Conservation (phyloP, 37 sponge, comb jelly and placozoan genomes). For the Ianthella basta region DNA sequence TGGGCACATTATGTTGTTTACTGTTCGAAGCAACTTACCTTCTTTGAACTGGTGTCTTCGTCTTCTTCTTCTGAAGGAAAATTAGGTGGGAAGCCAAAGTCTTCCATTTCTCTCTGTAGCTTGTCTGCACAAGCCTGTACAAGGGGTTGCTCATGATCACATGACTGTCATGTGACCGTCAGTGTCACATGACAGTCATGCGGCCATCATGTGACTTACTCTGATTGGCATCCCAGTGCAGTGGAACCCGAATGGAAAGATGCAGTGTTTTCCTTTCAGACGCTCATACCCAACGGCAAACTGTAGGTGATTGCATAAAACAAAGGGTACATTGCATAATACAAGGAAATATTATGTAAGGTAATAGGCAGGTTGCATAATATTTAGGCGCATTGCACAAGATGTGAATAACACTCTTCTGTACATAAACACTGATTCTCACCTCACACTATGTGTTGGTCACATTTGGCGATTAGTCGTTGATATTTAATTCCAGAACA, state of each 20-base stretch:
- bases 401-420: neutral
- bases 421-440: neutral
- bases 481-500: too few relatives aligned
- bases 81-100: constrained; percentile 91
- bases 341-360: too few relatives aligned
- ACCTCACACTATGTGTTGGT: neutral
- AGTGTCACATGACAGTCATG: neutral
- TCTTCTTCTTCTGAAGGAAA: constrained; percentile 67
- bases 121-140: constrained; percentile 96
- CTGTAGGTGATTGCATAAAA: constrained; percentile 36
- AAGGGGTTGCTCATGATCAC: neutral
- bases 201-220: constrained; percentile 36
- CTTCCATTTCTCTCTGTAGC: constrained; percentile 83
- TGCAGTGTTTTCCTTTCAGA: constrained; percentile 93
- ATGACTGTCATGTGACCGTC: neutral
- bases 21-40: constrained; percentile 25
- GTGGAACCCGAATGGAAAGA: constrained; percentile 99
- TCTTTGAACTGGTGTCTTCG: constrained; percentile 58
- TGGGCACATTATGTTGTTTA: neutral
- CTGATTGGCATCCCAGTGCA: constrained; percentile 99
- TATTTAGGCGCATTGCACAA: neutral
- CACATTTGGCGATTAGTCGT: neutral
- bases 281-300: constrained; percentile 97
- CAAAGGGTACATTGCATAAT: too few relatives aligned
- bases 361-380: neutral